Evolutionary conservation across 2,113 vertebrate species (phyloP), one percentile per base, ranked within the genome.

Genomic region (Pterophyllum scalare): DNA sequence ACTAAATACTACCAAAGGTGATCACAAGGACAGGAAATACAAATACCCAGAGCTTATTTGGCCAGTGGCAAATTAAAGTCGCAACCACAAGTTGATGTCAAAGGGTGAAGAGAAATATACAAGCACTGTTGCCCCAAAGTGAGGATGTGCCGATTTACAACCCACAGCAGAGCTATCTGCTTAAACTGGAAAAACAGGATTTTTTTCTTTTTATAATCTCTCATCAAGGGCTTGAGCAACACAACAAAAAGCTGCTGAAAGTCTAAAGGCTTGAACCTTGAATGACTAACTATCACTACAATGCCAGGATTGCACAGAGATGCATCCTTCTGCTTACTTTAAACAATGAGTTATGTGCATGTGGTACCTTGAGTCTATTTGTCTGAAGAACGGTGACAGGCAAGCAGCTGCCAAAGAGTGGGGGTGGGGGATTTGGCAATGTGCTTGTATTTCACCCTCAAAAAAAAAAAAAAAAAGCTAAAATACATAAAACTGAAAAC

Each of bases 301-400:
- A 75, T 59, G 15, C 77, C 43, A 86, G 82, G 84, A 91, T 75
- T 80, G 77, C 79, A 81, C 82, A 8, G 75, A 75, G 19, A 78
- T 83, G 38, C 3, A 70, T 85, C 85, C 46, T 5, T 54, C 88
- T 76, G 82, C 89, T 80, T 76, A 56, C 84, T 88, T 87, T 75
- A 62, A 85, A 91, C 81, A 79, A 60, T 80, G 91, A 93, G 87
- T 83, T 83, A 88, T 67, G 43, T 13, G 35, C 88, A 85, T 83
- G 89, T 91, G 91, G 93, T 87, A 79, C 49, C 58, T 56, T 61
- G 22, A 87, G 89, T 89, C 61, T 81, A 83, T 91, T 89, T 85
- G 84, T 78, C 85, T 31, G 20, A 59, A 84, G 65, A 79, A 79
- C 15, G 64, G 67, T 59, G 24, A 77, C 22, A 1, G n/a, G 49